Base-by-base conservation (phyloP, 2,888 invertebrate species). In the Chrysina gloriosa region DNA sequence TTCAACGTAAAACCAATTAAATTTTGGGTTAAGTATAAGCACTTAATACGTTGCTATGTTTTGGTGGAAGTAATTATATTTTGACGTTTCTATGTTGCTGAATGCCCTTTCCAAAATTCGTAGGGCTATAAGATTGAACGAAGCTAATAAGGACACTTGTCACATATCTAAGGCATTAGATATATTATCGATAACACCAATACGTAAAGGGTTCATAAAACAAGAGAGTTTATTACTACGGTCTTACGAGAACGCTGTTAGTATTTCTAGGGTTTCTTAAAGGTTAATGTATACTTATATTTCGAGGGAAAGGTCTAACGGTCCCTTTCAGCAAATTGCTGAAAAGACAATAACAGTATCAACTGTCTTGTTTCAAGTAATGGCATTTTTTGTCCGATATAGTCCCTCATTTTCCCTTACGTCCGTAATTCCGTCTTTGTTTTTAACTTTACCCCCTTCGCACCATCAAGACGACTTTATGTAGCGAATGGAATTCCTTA, bases 201-300 rank as follows among this genome's bases (percentile, higher is more conserved):
- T 74, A 76, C 74, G 75, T 78, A 79, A 78, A 77, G 77, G 77
- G 77, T 79, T 75, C 79, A 79, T 80, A 81, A 80, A 81, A 79
- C 76, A 75, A 75, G 75, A 76, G 69, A 74, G 74, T 80, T 11
- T 11, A n/a, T 80, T 80, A 81, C 80, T 80, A 78, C 79, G 78
- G 77, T 79, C 79, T 79, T 77, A 76, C 74, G 77, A 78, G 78
- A 80, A 75, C 77, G 79, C 76, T 77, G 74, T 72, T n/a, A 11
- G 74, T 74, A 77, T 77, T 77, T 70, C 70, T 69, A 72, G 72
- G 72, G 70, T 69, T 71, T 74, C 71, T n/a, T 74, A 75, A 75
- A 76, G 76, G 76, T 75, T 76, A 76, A 76, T 76, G 75, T 71
- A 70, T 70, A 73, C 74, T 72, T 74, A 71, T 70, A 72, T 74